Evolutionary conservation across 2,888 invertebrate species (phyloP), one percentile per base, ranked within the genome.

Genomic region (Pyrocoelia pectoralis): DNA sequence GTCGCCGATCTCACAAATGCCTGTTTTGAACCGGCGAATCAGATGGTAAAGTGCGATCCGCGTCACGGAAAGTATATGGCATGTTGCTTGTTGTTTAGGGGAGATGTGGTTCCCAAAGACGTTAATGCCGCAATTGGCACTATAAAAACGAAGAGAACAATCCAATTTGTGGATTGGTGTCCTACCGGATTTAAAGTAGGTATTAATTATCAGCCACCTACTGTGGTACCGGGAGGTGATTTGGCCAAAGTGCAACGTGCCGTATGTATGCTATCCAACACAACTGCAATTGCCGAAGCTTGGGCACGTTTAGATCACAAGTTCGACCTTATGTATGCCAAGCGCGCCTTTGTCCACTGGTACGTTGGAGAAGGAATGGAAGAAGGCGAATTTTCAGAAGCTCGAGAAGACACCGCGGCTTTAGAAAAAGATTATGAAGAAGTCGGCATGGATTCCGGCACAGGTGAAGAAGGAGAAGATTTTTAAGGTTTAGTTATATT

Each of bases 301-400:
- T 24, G 24, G 24, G 3, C 24, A 24, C 3, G 24, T 24, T 24
- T 24, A 8, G 24, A 24, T 24, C 8, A 87, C 77, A 89, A 89
- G n/a, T n/a, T n/a, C n/a, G n/a, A n/a, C n/a, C n/a, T n/a, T n/a
- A n/a, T n/a, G n/a, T n/a, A n/a, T n/a, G 86, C 88, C 67, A 88
- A 89, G 78, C 78, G 88, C 54, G 88, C 88, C 50, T 89, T 89
- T 74, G 88, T 89, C 46, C 88, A 89, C 75, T 89, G 91, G 93
- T 94, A 90, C 80, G 89, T 89, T 49, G 90, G 89, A 6, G n/a
- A 33, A 33, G 33, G 33, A 33, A 33, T 24, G 24, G 33, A 33
- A 33, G 33, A 33, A 33, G 91, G 91, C 0, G 92, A 92, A 78
- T 92, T 92, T 80, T 85, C 89, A 3, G 91, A 92, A 77, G 91